Conservation (phyloP, 2,113 vertebrate species). For the Glaucomys volans region DNA sequence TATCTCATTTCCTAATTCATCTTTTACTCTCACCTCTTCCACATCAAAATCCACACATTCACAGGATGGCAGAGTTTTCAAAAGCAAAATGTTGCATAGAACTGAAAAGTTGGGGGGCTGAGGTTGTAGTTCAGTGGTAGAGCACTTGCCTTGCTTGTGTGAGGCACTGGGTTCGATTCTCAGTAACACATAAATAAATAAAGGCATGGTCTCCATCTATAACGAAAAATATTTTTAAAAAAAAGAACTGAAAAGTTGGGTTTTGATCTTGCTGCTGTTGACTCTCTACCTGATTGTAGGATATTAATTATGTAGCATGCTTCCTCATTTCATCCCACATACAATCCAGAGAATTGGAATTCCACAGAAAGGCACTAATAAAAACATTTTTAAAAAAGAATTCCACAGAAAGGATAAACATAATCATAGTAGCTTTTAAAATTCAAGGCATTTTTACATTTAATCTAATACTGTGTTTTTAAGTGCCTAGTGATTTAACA, state of each 20-base stretch:
- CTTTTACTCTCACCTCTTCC: not conserved
- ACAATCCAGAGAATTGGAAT: not conserved
- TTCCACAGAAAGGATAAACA: conserved; percentile 12
- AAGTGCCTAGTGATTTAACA: conserved; percentile 28
- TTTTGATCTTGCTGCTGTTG: conserved; percentile 16
- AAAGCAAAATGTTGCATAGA: conserved; percentile 33
- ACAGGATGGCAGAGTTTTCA: not conserved
- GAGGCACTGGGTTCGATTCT: too few species aligned
- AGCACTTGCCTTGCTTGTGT: too few species aligned
- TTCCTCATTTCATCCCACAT: not conserved
- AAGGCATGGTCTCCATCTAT: too few species aligned
- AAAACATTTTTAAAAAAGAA: too few species aligned
- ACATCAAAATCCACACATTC: not conserved
- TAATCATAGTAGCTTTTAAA: conserved; percentile 44
- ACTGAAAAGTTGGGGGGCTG: conserved; percentile 17
- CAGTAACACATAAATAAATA: too few species aligned
- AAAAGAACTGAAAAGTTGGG: conserved; percentile 19
- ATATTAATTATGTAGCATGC: not conserved
- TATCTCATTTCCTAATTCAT: conserved; percentile 10
- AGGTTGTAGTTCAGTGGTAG: too few species aligned
- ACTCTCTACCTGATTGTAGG: not conserved
- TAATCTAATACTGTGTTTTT: conserved; percentile 42
- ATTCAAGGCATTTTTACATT: conserved; percentile 50
- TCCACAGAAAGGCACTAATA: not conserved
- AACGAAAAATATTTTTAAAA: too few species aligned